Evolutionary conservation across 2,113 vertebrate species (phyloP).

Genomic region (Periophthalmus modestus): DNA sequence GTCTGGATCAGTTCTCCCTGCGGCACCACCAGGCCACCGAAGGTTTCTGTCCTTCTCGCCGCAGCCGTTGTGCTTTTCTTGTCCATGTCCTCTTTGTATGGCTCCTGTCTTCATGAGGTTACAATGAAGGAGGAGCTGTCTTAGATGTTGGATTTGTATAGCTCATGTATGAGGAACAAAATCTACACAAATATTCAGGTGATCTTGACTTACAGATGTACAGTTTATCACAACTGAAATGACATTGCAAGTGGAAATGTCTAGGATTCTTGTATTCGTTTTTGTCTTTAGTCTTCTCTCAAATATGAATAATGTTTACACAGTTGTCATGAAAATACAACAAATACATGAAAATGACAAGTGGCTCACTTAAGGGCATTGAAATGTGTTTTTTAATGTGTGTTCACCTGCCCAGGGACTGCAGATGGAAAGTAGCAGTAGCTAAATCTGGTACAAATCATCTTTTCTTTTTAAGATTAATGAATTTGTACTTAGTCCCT

Average conservation of each 20-base stretch:
- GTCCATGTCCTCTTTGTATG: slow-evolving; percentile 36
- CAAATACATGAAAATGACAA: too few species aligned
- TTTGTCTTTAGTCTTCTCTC: too few species aligned
- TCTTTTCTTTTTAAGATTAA: too few species aligned
- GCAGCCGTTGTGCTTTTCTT: slow-evolving; percentile 64
- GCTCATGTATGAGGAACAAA: background rate
- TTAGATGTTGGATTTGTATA: background rate
- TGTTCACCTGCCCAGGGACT: too few species aligned
- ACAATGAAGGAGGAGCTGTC: background rate
- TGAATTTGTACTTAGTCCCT: too few species aligned
- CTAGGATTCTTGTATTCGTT: background rate
- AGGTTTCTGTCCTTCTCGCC: slow-evolving; percentile 71
- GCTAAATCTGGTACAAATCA: too few species aligned
- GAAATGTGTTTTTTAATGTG: too few species aligned
- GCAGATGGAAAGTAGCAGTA: too few species aligned
- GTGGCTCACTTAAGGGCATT: too few species aligned
- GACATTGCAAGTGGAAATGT: too few species aligned
- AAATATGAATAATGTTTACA: too few species aligned
- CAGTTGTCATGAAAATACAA: too few species aligned
- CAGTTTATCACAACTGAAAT: background rate
- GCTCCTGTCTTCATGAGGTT: slow-evolving; percentile 1
- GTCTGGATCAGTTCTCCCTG: slow-evolving; percentile 69
- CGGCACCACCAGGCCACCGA: slow-evolving; percentile 71
- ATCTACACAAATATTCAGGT: background rate
- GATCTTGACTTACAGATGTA: background rate